Conservation (phyloP, 2,888 invertebrate genomes). For the Encarsia formosa region DNA sequence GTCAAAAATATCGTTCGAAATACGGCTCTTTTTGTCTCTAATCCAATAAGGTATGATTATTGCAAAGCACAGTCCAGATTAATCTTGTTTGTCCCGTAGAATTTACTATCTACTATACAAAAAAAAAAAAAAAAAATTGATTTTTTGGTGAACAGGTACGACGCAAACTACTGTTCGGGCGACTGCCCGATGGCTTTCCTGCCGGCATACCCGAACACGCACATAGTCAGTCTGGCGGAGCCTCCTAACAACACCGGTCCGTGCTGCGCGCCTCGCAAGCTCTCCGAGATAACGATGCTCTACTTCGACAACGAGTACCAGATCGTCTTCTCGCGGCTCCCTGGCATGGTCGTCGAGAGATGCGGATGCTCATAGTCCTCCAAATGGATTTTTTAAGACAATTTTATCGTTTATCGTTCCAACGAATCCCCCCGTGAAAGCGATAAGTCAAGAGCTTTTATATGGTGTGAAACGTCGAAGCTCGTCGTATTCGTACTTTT, state of each 20-base stretch:
- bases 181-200: slow-evolving; percentile 87
- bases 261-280: slow-evolving; percentile 87
- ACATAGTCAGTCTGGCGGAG: slow-evolving; percentile 77
- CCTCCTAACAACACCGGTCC: slow-evolving; percentile 76
- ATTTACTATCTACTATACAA: too few species aligned
- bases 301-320: slow-evolving; percentile 87
- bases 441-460: neutral
- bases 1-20: too few species aligned
- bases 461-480: too few species aligned
- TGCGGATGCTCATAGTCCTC: slow-evolving; percentile 80
- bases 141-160: slow-evolving; percentile 57
- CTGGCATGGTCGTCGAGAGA: slow-evolving; percentile 91
- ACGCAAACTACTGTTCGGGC: slow-evolving; percentile 94
- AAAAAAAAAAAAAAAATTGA: neutral
- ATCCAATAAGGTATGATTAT: too few species aligned
- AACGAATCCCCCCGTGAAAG: too few species aligned
- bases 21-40: too few species aligned
- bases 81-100: too few species aligned
- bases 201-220: slow-evolving; percentile 83
- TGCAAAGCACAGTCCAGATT: too few species aligned
- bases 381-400: neutral
- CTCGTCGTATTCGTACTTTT: too few species aligned
- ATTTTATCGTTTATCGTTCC: too few species aligned
- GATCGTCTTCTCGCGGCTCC: slow-evolving; percentile 81
- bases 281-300: slow-evolving; percentile 85